Percentiles rank a stretch among this genome's conserved stretches.
Evolutionary conservation across 2,888 invertebrate genomes (phyloP).

Genomic region (Conistra vaccinii): DNA sequence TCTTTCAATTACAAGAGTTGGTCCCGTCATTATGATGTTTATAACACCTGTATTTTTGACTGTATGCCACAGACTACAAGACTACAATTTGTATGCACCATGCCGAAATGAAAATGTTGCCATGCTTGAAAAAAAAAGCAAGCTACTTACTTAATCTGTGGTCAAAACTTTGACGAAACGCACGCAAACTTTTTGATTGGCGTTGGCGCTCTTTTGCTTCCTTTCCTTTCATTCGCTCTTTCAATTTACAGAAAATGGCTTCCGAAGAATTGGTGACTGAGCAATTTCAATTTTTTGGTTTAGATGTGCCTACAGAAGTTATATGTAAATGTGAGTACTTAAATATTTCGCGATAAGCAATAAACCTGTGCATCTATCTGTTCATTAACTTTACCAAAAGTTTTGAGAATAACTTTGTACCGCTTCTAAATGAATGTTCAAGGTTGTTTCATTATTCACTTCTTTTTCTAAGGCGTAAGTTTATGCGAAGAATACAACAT

Average conservation of each 20-base stretch:
- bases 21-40: no score
- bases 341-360: slow-evolving; percentile 35
- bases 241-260: slow-evolving; percentile 88
- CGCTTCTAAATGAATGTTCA: slow-evolving; percentile 84
- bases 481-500: slow-evolving; percentile 92
- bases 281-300: slow-evolving; percentile 92
- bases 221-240: slow-evolving; percentile 72
- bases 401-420: slow-evolving; percentile 56
- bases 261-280: slow-evolving; percentile 90
- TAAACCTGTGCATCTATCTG: slow-evolving; percentile 48
- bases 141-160: slow-evolving; percentile 48
- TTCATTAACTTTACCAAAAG: slow-evolving; percentile 50
- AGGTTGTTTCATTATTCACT: slow-evolving; percentile 85
- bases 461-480: slow-evolving; percentile 90
- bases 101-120: slow-evolving; percentile 27
- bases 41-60: no score
- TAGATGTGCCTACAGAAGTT: slow-evolving; percentile 89
- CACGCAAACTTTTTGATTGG: slow-evolving; percentile 69
- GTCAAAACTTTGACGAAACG: slow-evolving; percentile 64
- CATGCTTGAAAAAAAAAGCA: slow-evolving; percentile 10
- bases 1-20: no score
- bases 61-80: no score
- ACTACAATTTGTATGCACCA: neutral
- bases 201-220: slow-evolving; percentile 75
- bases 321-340: slow-evolving; percentile 90